A percentile compares a stretch with the other conserved stretches of the same genome.
Conservation (phyloP, 2,113 vertebrate genomes). For the Scortum barcoo region DNA sequence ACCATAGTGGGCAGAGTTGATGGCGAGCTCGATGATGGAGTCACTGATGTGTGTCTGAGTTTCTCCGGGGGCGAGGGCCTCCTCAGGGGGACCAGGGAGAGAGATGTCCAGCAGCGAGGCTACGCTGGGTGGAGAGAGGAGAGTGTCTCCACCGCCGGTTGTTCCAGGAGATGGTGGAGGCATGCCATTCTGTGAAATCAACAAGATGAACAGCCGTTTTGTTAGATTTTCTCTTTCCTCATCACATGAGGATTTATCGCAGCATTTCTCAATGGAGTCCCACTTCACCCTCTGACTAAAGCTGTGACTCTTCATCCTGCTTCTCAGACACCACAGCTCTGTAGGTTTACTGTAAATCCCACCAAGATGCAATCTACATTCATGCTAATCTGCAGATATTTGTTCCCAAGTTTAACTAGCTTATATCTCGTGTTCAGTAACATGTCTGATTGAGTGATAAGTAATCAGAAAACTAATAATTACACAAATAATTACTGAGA, state of each 20-base stretch:
- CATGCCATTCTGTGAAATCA: constrained; percentile 86
- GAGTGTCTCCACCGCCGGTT: constrained; percentile 84
- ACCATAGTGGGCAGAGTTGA: constrained; percentile 97
- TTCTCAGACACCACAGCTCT: background rate
- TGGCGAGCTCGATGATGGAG: constrained; percentile 98
- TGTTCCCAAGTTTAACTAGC: background rate
- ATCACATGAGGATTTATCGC: background rate
- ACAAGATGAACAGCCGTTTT: background rate
- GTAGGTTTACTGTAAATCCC: background rate
- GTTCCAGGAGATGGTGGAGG: constrained; percentile 84
- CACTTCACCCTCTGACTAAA: background rate
- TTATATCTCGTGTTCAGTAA: background rate
- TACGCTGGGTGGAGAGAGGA: constrained; percentile 94
- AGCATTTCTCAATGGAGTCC: no score
- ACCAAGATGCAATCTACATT: background rate
- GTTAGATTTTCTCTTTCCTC: background rate
- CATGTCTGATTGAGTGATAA: background rate
- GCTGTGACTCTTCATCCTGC: background rate
- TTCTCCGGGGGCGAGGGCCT: constrained; percentile 93
- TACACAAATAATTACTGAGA: background rate
- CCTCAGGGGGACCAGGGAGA: constrained; percentile 95
- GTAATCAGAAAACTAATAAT: background rate
- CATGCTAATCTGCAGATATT: background rate
- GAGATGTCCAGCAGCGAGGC: constrained; percentile 97
- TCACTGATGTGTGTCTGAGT: constrained; percentile 95